Conservation (phyloP, 2,113 vertebrate genomes). For the Cygnus atratus region DNA sequence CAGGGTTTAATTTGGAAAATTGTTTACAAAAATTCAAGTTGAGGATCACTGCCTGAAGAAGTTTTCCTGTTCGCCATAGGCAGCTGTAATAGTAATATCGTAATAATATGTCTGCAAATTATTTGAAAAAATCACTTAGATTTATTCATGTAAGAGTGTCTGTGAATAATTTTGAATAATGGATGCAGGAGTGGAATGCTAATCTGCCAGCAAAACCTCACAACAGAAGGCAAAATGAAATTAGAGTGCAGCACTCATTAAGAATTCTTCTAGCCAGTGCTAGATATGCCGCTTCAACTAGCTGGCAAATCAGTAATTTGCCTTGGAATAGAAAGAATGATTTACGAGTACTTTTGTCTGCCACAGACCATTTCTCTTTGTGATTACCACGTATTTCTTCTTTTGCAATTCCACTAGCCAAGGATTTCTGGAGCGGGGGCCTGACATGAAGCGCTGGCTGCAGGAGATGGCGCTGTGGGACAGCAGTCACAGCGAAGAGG, state of each 20-base stretch:
- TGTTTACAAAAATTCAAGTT: background rate
- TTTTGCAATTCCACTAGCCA: accelerated
- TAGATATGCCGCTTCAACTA: background rate
- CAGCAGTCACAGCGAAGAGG: background rate
- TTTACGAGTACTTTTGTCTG: background rate
- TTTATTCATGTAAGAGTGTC: background rate
- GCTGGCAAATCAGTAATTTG: background rate
- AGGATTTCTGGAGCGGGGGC: background rate
- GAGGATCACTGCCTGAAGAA: background rate
- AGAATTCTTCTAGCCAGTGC: background rate
- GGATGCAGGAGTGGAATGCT: background rate
- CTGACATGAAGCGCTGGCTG: background rate
- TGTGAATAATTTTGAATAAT: conserved; percentile 16
- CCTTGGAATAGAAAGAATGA: background rate
- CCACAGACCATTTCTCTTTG: background rate
- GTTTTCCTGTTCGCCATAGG: background rate
- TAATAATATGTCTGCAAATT: background rate
- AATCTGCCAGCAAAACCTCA: background rate
- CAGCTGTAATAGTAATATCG: background rate
- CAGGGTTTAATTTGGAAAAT: background rate
- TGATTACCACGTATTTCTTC: accelerated
- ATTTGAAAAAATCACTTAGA: conserved; percentile 4
- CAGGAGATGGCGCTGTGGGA: conserved; percentile 60
- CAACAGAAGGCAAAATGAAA: background rate
- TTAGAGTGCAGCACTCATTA: background rate